Base-by-base conservation (phyloP, 2,797 vertebrate species). In the Pangasius krempfi region DNA sequence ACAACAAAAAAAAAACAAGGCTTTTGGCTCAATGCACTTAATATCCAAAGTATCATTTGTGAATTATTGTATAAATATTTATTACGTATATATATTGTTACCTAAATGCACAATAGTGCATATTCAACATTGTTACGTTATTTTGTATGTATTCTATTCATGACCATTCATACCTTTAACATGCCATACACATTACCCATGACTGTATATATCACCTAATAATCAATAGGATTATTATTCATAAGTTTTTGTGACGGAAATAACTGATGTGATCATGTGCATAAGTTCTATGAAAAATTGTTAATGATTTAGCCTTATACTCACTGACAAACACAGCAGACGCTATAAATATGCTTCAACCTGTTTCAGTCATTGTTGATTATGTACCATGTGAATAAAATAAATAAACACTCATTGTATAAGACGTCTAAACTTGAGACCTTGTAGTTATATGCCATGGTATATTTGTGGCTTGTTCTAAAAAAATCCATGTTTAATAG, bases 11-110 rank as follows among this genome's bases (percentile, higher is more conserved):
- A 33, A 56, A 66, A 18, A 18, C 33, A 50, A 73, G 37, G 50
- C 52, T 87, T 89, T 72, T 83, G 64, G 66, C 80, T 89, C 50
- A 88, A n/a, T 89, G 87, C 58, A 89, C 86, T 90, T 90, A 75
- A 75, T 84, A 80, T 87, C 85, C 78, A 75, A 89, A 64, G 76
- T 89, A 73, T 76, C 13, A 62, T 88, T 90, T 92, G 90, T 91
- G 90, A 92, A 92, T 89, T 90, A 87, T 84, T 92, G 90, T 92
- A 91, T 86, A 92, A 91, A 92, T 91, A 92, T 92, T 91, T 92
- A 91, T 92, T 91, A 86, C 80, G 81, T 60, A 86, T 83, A 58
- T 30, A 90, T 76, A 90, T 78, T 86, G 79, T 87, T 84, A 87
- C 47, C 50, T 84, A 80, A 72, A 87, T 72, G 62, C 83, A 89